Evolutionary conservation across 2,888 invertebrate genomes (phyloP).

Genomic region (Choreutis nemorana): DNA sequence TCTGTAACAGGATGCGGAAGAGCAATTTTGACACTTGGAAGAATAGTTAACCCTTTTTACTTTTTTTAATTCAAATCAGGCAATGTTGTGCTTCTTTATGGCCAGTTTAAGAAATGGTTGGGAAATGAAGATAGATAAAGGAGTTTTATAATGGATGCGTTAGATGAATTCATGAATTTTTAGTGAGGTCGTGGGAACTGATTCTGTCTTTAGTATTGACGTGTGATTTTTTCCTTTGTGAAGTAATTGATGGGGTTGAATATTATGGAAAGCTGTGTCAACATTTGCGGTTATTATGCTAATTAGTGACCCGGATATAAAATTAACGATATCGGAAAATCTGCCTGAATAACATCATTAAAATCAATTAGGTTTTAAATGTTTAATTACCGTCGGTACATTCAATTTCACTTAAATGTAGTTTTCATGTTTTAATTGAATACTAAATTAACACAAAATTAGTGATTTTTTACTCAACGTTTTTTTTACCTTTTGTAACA

Average conservation of each 20-base stretch:
- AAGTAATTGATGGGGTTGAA: slow-evolving; percentile 50
- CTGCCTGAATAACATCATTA: no score
- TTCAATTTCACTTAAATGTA: no score
- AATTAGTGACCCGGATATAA: no score
- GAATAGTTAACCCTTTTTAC: slow-evolving; percentile 52
- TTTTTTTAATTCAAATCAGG: slow-evolving; percentile 53
- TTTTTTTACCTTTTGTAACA: no score
- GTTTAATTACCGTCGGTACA: no score
- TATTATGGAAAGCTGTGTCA: slow-evolving; percentile 59
- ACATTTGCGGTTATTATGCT: slow-evolving; percentile 50
- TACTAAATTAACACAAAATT: no score
- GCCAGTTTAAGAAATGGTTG: slow-evolving; percentile 33
- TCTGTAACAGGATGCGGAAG: slow-evolving; percentile 45
- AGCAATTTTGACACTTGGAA: slow-evolving; percentile 62
- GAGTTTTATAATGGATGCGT: slow-evolving; percentile 30
- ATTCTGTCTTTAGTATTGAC: slow-evolving; percentile 25
- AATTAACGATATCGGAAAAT: no score
- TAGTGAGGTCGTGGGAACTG: slow-evolving; percentile 33
- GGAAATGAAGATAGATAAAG: slow-evolving; percentile 38
- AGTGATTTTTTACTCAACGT: no score
- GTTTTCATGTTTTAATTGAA: no score
- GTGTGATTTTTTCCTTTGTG: slow-evolving; percentile 39
- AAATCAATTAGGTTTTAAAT: no score
- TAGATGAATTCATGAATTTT: slow-evolving; percentile 50
- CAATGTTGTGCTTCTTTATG: slow-evolving; percentile 27